Conservation (phyloP, 2,888 invertebrate genomes). For the Nymphalis urticae region DNA sequence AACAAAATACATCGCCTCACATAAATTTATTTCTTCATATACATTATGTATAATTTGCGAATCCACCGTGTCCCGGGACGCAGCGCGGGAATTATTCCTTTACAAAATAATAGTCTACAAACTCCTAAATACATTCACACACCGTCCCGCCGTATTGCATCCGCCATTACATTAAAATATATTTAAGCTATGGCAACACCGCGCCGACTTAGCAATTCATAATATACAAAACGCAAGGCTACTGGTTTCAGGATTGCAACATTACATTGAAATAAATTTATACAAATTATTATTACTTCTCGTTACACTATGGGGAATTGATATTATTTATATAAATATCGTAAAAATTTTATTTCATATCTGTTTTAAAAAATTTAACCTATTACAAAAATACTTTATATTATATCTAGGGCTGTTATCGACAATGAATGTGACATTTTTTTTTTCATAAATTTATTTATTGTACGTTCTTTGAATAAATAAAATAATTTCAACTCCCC, state of each 20-base stretch:
- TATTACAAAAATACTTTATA: constrained; percentile 29
- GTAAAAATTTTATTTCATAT: constrained; percentile 16
- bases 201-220: constrained; percentile 42
- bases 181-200: constrained; percentile 59
- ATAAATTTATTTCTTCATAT: constrained; percentile 82
- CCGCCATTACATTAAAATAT: constrained; percentile 67
- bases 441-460: constrained; percentile 18
- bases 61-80: constrained; percentile 80
- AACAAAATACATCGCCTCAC: constrained; percentile 65
- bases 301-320: constrained; percentile 27
- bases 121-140: constrained; percentile 68
- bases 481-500: constrained; percentile 34
- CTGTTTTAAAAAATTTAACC: constrained; percentile 24
- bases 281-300: constrained; percentile 4
- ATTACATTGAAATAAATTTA: constrained; percentile 30
- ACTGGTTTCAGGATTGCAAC: constrained; percentile 35
- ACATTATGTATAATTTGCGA: constrained; percentile 81
- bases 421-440: constrained; percentile 18
- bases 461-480: constrained; percentile 25
- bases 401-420: constrained; percentile 22
- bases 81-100: constrained; percentile 67
- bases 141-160: constrained; percentile 54
- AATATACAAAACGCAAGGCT: constrained; percentile 43
- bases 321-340: constrained; percentile 30
- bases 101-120: constrained; percentile 77